A percentile compares a stretch with the other conserved stretches of the same genome.
Evolutionary conservation across 2,797 vertebrate genomes (phyloP).

Genomic region (Diplodus puntazzo): DNA sequence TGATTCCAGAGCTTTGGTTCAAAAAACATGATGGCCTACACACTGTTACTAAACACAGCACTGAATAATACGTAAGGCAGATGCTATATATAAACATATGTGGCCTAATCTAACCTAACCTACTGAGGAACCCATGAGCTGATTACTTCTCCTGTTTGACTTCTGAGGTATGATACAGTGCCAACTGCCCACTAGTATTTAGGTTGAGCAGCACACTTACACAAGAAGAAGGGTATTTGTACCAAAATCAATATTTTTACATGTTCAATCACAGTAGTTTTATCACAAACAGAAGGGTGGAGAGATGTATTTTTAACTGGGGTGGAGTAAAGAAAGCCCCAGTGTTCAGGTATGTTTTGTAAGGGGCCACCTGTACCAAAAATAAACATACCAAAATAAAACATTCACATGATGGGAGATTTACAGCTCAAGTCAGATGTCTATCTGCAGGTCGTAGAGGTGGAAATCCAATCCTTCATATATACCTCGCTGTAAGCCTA

Average conservation of each 20-base stretch:
- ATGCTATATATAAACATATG: not conserved
- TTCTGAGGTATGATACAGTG: not conserved
- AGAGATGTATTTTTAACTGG: not conserved
- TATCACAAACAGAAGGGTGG: not conserved
- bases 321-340: not conserved
- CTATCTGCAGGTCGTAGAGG: slow-evolving; percentile 10
- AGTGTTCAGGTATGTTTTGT: not conserved
- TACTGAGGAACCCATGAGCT: not conserved
- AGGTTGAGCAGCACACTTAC: not conserved
- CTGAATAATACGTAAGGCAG: not conserved
- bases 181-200: not conserved
- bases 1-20: too few species aligned
- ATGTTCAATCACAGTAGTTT: too few species aligned
- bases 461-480: slow-evolving; percentile 32
- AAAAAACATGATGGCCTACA: not conserved
- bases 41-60: not conserved
- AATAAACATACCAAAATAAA: slow-evolving; percentile 19
- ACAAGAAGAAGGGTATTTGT: not conserved
- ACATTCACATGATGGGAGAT: slow-evolving; percentile 10
- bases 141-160: not conserved
- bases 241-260: not conserved
- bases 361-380: not conserved
- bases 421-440: slow-evolving; percentile 25
- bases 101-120: not conserved
- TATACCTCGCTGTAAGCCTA: slow-evolving; percentile 1